These are phyloP conservation scores for Meloidogyne floridensis DNA, from an alignment of 1,140 invertebrate genomes.

Conservation along the genomic window DNA sequence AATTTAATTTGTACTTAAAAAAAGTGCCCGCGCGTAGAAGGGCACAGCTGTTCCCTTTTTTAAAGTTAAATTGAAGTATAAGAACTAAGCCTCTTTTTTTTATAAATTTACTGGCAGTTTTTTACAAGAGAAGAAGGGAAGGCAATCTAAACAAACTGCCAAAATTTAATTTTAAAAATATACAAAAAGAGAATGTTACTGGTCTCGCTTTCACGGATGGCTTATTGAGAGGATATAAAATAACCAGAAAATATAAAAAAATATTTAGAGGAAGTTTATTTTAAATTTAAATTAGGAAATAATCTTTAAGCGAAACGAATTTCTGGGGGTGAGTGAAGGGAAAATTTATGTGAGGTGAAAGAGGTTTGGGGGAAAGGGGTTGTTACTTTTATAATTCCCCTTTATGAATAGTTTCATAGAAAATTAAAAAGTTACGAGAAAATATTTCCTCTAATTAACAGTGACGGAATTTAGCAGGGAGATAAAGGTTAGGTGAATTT, in stretches of 20 bases:
- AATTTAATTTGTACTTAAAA: not conserved
- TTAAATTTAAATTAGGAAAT: not conserved
- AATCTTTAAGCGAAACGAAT: not conserved
- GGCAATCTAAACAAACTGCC: not conserved
- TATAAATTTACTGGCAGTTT: not conserved
- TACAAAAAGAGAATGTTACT: not conserved
- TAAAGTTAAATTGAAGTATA: not conserved
- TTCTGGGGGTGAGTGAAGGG: not conserved
- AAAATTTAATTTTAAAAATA: conserved; percentile 4
- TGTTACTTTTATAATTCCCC: too few relatives aligned
- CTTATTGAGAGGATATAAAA: not conserved
- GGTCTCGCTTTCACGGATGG: not conserved
- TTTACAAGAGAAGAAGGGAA: not conserved
- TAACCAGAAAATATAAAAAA: not conserved
- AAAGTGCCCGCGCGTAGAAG: not conserved
- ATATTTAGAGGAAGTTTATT: not conserved
- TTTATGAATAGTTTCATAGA: too few relatives aligned
- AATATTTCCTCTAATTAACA: too few relatives aligned
- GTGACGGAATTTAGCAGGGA: too few relatives aligned
- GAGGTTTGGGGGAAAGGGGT: too few relatives aligned
- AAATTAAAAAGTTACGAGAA: too few relatives aligned
- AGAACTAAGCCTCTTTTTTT: too few relatives aligned
- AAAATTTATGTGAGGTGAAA: too few relatives aligned
- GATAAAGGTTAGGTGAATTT: too few relatives aligned
- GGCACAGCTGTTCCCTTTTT: not conserved